A percentile compares a stretch with the other conserved stretches of the same genome.
Evolutionary conservation across 2,888 invertebrate genomes (phyloP).

Genomic region (Timandra comae): DNA sequence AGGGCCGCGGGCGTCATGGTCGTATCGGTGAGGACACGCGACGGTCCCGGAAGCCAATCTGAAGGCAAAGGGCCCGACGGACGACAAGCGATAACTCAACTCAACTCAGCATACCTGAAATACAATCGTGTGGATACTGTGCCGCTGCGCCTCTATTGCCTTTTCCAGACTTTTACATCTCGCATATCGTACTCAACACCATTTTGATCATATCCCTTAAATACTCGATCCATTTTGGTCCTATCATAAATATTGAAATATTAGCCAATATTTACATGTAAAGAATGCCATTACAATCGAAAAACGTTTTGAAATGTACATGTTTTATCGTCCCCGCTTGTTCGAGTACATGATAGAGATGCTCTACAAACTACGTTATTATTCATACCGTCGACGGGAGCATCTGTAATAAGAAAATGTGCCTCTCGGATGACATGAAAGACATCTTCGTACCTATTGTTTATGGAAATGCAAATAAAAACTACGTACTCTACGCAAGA

Average conservation of each 20-base stretch:
- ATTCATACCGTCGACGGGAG: slow-evolving; percentile 21
- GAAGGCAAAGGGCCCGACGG: slow-evolving; percentile 66
- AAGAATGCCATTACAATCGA: slow-evolving; percentile 6
- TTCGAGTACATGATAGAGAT: slow-evolving; percentile 11
- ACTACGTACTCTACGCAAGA: slow-evolving; percentile 35
- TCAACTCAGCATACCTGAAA: slow-evolving; percentile 62
- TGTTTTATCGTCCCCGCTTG: slow-evolving; percentile 11
- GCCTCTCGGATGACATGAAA: slow-evolving; percentile 19
- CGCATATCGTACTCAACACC: slow-evolving; percentile 28
- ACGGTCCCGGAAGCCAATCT: slow-evolving; percentile 63
- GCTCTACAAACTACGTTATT: slow-evolving; percentile 13
- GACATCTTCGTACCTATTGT: slow-evolving; percentile 25
- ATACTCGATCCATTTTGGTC: slow-evolving; percentile 10
- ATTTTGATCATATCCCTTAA: slow-evolving; percentile 23
- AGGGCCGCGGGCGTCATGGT: slow-evolving; percentile 67
- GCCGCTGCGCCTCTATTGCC: slow-evolving; percentile 45
- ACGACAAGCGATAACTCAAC: slow-evolving; percentile 65
- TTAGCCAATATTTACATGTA: slow-evolving; percentile 7
- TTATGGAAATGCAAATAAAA: slow-evolving; percentile 33
- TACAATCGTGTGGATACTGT: slow-evolving; percentile 59
- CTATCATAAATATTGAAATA: slow-evolving; percentile 19
- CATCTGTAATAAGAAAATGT: slow-evolving; percentile 20
- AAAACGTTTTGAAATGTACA: slow-evolving; percentile 10
- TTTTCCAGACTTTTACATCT: slow-evolving; percentile 32
- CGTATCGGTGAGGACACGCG: slow-evolving; percentile 63